These are phyloP conservation scores for Ganaspis sp. DNA, from an alignment of 1,140 invertebrate species.

Conservation along the genomic window DNA sequence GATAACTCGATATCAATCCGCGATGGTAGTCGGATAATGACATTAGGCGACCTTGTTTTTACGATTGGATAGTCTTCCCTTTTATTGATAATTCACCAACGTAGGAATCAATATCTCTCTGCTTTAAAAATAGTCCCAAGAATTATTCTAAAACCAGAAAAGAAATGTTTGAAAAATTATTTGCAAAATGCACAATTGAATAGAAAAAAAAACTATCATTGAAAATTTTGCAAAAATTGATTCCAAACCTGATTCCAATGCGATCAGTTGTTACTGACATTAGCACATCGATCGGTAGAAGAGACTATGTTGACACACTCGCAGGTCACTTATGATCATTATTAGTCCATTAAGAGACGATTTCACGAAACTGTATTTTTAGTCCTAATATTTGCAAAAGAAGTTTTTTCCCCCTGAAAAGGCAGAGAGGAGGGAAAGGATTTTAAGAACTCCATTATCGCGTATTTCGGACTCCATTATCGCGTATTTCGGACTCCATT, in stretches of 20 bases:
- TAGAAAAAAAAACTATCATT: no score
- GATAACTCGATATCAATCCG: conserved; percentile 61
- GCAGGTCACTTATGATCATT: conserved; percentile 10
- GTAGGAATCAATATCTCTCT: background rate
- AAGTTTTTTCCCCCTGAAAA: no score
- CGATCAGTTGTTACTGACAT: conserved; percentile 69
- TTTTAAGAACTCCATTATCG: conserved; percentile 20
- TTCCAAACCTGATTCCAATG: conserved; percentile 67
- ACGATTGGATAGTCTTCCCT: conserved; percentile 60
- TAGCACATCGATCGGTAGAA: conserved; percentile 62
- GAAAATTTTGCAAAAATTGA: background rate
- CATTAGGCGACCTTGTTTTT: conserved; percentile 66
- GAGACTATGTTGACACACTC: conserved; percentile 64
- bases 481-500: conserved; percentile 17
- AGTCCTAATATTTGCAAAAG: conserved; percentile 5
- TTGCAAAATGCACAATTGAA: no score
- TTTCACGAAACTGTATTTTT: conserved; percentile 8
- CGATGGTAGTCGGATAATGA: conserved; percentile 62
- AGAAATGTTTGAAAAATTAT: background rate
- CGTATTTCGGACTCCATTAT: conserved; percentile 11
- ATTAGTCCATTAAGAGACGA: background rate
- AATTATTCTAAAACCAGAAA: background rate
- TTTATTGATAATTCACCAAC: background rate
- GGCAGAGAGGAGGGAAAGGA: background rate
- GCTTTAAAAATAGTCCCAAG: background rate